Base-by-base conservation (phyloP, 1,140 invertebrate genomes). In the Halesus radiatus region DNA sequence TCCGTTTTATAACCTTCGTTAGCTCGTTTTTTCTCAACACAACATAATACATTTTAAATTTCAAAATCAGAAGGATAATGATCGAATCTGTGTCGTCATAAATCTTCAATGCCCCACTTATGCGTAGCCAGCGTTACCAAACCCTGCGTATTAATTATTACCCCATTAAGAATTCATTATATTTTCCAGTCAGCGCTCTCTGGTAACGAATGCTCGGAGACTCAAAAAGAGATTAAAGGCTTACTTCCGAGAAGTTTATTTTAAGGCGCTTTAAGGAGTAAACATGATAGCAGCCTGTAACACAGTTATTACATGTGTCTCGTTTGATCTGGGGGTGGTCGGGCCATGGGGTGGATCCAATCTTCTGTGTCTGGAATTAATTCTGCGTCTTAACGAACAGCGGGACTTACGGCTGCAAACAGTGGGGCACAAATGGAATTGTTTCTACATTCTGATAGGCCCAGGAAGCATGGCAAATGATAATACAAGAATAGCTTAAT, bases 301-400 rank as follows among this genome's bases (percentile, higher is more conserved):
- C 5, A 56, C 54, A 26, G 62, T 64, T 64, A 64, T 37, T 64
- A 64, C 62, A 60, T 60, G 62, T 26, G 20, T 64, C 13, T 26
- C 26, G 23, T 32, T 29, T 64, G 62, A 64, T 64, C 62, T 26
- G n/a, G 8, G 56, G n/a, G 18, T 3, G 16, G 10, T 22, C 6
- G 7, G 3, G 18, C 3, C 56, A 5, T 22, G 56, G 56, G 56
- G 23, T 6, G 56, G 22, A 15, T 64, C 22, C n/a, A 56, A n/a
- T 56, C 62, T 26, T 64, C 32, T 64, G 26, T 32, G 62, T 64
- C 62, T 64, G 62, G 62, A 64, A 64, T 64, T 64, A 64, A 64
- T 64, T 64, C 62, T 22, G 16, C 26, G 62, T 16, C 62, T 64
- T 64, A 64, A 64, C 26, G 62, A 64, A 64, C 62, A 64, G 62